A percentile compares a stretch with the other conserved stretches of the same genome.
phyloP scores from a whole-genome alignment of 1,140 invertebrate species.

The Apis cerana region DNA sequence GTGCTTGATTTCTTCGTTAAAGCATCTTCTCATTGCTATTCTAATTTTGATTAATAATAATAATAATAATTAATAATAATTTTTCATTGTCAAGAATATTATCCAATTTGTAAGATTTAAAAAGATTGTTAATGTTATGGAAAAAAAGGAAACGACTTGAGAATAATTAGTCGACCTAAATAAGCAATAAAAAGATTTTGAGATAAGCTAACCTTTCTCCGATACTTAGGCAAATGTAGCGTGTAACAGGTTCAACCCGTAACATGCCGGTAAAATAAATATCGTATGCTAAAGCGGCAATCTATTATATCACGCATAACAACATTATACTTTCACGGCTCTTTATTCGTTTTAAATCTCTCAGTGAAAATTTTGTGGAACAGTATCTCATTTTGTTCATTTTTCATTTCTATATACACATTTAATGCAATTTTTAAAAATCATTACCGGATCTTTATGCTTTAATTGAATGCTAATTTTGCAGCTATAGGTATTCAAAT shows the following conservation, averaged over 20 bases:
- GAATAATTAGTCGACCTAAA: conserved; percentile 29
- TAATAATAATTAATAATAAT: no score
- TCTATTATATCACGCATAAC: conserved; percentile 1
- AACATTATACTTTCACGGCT: background rate
- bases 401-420: background rate
- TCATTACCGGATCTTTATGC: no score
- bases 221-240: conserved; percentile 21
- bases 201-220: background rate
- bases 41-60: conserved; percentile 31
- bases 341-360: conserved; percentile 13
- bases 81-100: conserved; percentile 49
- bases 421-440: background rate
- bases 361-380: background rate
- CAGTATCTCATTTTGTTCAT: background rate
- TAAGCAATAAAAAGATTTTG: conserved; percentile 35
- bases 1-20: conserved; percentile 3
- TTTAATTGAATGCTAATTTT: background rate
- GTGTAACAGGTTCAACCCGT: conserved; percentile 22
- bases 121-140: conserved; percentile 35
- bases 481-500: background rate
- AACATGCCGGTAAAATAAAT: background rate
- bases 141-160: background rate
- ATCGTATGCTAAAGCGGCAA: background rate
- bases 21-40: background rate
- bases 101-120: conserved; percentile 33